These are phyloP conservation scores for Stichodactyla helianthus DNA, from an alignment of 64 coral and sea anemone genomes.

Conservation along the genomic window DNA sequence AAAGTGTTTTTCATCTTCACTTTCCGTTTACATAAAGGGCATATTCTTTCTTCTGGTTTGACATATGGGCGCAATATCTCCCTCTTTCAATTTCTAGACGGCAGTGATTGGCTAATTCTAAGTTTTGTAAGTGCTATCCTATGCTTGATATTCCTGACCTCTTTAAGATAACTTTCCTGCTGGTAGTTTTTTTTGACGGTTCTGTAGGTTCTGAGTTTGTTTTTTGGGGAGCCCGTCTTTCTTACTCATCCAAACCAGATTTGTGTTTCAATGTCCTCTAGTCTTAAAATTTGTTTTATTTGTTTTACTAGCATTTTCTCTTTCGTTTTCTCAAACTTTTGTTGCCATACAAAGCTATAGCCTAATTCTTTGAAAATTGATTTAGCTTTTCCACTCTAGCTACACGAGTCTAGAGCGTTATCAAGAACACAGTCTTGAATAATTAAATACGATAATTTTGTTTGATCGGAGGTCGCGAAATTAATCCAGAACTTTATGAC, in stretches of 20 bases:
- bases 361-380: slow-evolving; percentile 6
- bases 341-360: slow-evolving; percentile 11
- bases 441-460: too few relatives aligned
- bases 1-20: too few relatives aligned
- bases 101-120: slow-evolving; percentile 31
- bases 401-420: slow-evolving; percentile 4
- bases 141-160: not conserved
- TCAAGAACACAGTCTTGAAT: slow-evolving; percentile 6
- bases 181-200: slow-evolving; percentile 25
- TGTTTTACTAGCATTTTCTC: not conserved
- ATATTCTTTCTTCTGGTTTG: too few relatives aligned
- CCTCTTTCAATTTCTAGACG: not conserved
- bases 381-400: not conserved
- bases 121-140: slow-evolving; percentile 34
- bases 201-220: slow-evolving; percentile 27
- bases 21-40: too few relatives aligned
- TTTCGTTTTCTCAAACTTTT: slow-evolving; percentile 4
- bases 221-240: slow-evolving; percentile 16
- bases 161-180: slow-evolving; percentile 24
- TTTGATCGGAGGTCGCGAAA: too few relatives aligned
- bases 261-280: slow-evolving; percentile 29
- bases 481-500: too few relatives aligned
- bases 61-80: slow-evolving; percentile 21
- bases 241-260: slow-evolving; percentile 18
- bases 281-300: slow-evolving; percentile 1